A percentile compares a stretch with the other conserved stretches of the same genome.
These are phyloP conservation scores for Diaphora mendica DNA, from an alignment of 2,888 invertebrate species.

Conservation along the genomic window DNA sequence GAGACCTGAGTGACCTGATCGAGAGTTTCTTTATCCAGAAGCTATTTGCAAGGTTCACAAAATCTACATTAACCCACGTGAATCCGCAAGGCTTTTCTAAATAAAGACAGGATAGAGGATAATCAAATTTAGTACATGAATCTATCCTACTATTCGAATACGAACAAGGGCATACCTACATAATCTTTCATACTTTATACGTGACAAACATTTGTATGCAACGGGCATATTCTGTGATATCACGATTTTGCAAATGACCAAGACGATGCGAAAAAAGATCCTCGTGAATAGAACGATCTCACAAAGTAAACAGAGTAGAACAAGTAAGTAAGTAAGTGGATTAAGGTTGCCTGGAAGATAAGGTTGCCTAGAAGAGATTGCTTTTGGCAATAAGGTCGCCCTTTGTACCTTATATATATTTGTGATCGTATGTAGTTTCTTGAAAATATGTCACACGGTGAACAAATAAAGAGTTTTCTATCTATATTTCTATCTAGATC, in stretches of 20 bases:
- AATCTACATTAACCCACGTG: not conserved
- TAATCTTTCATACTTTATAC: constrained; percentile 1
- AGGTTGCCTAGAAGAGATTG: no score
- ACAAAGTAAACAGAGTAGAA: no score
- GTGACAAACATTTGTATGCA: constrained; percentile 11
- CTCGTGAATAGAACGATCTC: not conserved
- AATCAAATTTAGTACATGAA: constrained; percentile 5
- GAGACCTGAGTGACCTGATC: no score
- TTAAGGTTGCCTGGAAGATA: no score
- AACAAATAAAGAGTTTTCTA: no score
- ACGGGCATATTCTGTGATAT: not conserved
- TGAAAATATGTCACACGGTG: no score
- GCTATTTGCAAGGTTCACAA: not conserved
- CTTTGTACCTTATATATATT: no score
- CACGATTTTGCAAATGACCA: not conserved
- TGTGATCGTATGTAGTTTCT: no score
- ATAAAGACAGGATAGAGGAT: not conserved
- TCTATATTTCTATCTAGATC: no score
- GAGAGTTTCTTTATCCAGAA: not conserved
- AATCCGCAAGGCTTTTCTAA: not conserved
- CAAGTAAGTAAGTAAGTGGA: no score
- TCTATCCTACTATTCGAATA: constrained; percentile 2
- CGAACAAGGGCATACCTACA: constrained; percentile 29
- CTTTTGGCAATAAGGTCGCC: no score
- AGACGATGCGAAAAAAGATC: not conserved